A percentile compares a stretch with the other conserved stretches of the same genome.
phyloP scores from a whole-genome alignment of 2,888 invertebrate species.

The Malacosoma neustria region DNA sequence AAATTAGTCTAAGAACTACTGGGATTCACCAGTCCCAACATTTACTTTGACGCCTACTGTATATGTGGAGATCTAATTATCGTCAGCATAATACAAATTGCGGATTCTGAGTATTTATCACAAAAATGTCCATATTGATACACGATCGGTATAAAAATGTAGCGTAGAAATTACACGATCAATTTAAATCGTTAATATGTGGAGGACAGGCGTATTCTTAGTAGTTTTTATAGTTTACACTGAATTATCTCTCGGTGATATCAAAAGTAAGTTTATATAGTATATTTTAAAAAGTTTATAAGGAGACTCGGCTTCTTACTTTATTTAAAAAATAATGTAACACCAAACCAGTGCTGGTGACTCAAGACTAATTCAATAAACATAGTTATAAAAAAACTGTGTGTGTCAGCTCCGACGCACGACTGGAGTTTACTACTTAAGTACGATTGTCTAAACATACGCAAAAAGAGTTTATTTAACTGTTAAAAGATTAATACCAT shows the following conservation, averaged over 20 bases:
- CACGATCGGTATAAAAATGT: constrained; percentile 42
- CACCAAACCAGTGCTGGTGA: too few species aligned
- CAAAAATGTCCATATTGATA: constrained; percentile 23
- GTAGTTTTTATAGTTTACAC: constrained; percentile 17
- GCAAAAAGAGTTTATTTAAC: too few species aligned
- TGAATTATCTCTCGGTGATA: constrained; percentile 20
- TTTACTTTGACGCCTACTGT: constrained; percentile 23
- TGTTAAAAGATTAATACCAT: too few species aligned
- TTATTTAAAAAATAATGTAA: too few species aligned
- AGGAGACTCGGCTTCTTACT: too few species aligned
- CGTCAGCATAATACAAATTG: constrained; percentile 18
- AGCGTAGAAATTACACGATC: constrained; percentile 17
- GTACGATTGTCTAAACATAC: too few species aligned
- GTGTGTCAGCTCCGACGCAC: too few species aligned
- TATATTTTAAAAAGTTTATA: too few species aligned
- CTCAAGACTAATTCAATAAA: too few species aligned
- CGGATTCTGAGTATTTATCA: constrained; percentile 25
- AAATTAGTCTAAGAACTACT: constrained; percentile 1
- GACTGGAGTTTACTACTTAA: too few species aligned
- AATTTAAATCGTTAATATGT: constrained; percentile 36
- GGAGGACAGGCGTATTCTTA: constrained; percentile 31
- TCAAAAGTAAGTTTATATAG: constrained; percentile 38
- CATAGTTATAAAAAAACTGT: too few species aligned
- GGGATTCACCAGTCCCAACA: constrained; percentile 14
- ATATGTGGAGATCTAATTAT: constrained; percentile 29